Percentiles rank a stretch among this genome's conserved stretches.
Conservation (phyloP, 2,113 vertebrate genomes). For the Thomomys bottae region DNA sequence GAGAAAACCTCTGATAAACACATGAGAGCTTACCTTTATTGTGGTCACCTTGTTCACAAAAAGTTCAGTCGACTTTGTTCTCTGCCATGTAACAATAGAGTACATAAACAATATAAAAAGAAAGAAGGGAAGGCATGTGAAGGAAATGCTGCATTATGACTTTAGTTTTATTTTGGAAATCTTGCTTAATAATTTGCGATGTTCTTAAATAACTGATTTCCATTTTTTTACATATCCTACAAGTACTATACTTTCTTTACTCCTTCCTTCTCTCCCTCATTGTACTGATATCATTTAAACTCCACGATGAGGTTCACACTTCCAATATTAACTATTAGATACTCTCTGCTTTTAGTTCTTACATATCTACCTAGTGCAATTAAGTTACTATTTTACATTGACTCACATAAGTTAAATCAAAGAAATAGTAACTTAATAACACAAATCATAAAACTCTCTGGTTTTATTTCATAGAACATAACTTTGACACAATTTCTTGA, state of each 20-base stretch:
- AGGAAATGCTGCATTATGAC: not conserved
- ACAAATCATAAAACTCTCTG: not conserved
- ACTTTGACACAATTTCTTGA: not conserved
- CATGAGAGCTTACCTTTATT: not conserved
- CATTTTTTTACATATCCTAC: not conserved
- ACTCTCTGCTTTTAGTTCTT: not conserved
- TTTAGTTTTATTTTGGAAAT: not conserved
- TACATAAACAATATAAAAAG: not conserved
- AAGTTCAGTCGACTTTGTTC: not conserved
- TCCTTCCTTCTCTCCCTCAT: accelerated
- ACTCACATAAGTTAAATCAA: not conserved
- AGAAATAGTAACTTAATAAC: not conserved
- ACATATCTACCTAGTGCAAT: not conserved
- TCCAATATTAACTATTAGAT: not conserved
- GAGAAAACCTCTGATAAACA: not conserved
- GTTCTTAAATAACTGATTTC: not conserved
- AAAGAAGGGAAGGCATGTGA: not conserved
- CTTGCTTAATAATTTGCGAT: not conserved
- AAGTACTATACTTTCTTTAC: not conserved
- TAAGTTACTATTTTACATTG: not conserved
- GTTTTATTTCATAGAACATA: not conserved
- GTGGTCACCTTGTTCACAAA: not conserved
- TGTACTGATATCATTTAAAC: not conserved
- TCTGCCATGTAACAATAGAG: not conserved
- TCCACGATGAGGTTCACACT: not conserved